These are phyloP conservation scores for Xestia sexstrigata DNA, from an alignment of 2,888 invertebrate genomes.

Conservation along the genomic window DNA sequence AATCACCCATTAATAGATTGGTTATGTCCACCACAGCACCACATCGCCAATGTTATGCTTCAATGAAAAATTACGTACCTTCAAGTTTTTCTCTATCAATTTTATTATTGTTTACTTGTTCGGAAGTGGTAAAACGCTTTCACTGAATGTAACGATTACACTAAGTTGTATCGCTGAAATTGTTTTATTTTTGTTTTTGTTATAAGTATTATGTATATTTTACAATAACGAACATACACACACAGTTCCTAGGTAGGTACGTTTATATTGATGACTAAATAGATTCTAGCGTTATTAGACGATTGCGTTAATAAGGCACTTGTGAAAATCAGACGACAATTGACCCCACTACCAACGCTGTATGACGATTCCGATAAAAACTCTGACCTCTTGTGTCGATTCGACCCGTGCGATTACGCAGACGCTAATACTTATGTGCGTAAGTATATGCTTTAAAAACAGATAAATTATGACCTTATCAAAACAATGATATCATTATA, in stretches of 20 bases:
- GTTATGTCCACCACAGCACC: background rate
- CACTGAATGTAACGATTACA: background rate
- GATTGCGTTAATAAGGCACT: slow-evolving; percentile 68
- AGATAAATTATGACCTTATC: slow-evolving; percentile 36
- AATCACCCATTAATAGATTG: slow-evolving; percentile 15
- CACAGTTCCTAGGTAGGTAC: slow-evolving; percentile 3
- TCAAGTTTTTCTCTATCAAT: slow-evolving; percentile 4
- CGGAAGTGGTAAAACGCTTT: background rate
- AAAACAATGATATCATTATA: slow-evolving; percentile 13
- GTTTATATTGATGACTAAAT: slow-evolving; percentile 27
- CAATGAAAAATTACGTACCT: slow-evolving; percentile 35
- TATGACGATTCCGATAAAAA: slow-evolving; percentile 78
- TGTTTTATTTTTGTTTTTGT: background rate
- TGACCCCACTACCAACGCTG: slow-evolving; percentile 75
- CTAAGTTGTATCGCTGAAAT: background rate
- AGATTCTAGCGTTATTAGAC: slow-evolving; percentile 35
- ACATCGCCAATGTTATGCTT: background rate
- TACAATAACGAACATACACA: background rate
- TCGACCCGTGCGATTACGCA: slow-evolving; percentile 53
- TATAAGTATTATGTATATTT: background rate
- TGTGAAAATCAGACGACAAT: slow-evolving; percentile 80
- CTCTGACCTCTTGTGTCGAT: slow-evolving; percentile 68
- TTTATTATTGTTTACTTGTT: slow-evolving; percentile 7
- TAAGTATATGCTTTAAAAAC: slow-evolving; percentile 5
- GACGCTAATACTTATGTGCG: slow-evolving; percentile 20